Base-by-base conservation (phyloP, 1,140 invertebrate species). In the Aphaenogaster ashmeadi region DNA sequence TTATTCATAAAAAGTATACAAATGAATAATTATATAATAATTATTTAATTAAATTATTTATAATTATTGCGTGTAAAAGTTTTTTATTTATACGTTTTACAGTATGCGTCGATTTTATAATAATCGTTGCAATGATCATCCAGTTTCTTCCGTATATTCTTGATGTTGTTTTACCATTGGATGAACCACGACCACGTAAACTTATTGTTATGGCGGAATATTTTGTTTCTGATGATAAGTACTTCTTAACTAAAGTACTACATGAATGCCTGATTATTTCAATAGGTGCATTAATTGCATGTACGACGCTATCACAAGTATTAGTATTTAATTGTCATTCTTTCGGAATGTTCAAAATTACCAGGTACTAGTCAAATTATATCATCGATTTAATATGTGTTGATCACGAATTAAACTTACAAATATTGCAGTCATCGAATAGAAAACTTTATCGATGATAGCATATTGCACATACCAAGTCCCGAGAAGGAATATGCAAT, bases 401-500 rank as follows among this genome's bases (percentile, higher is more conserved):
- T 18, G 13, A 58, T 75, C 54, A 27, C 21, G 36, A 58, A 21
- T 78, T 33, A 58, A 62, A 18, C 7, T 77, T 21, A 5, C 1
- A 11, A 62, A 64, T 78, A 50, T 78, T 78, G 36, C 58, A 78
- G 67, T 58, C 13, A 72, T 33, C 67, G 80, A 60, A 36, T 84
- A 50, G 18, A n/a, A 38, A 44, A 72, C 6, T 58, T 8, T 3
- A 62, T 74, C 2, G 66, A 58, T 1, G 11, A 72, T 13, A 72
- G 18, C 27, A 9, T 62, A 13, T 52, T 69, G 9, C 13, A 50
- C 0, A 9, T 8, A 7, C n/a, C 54, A 33, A 50, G 44, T 47
- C 2, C 15, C 1, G 18, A 47, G 11, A 84, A 84, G 15, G 18
- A 84, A 47, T 5, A 9, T 5, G 33, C 58, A 44, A 50, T 72